phyloP scores from a whole-genome alignment of 2,113 vertebrate species.

The Riparia riparia region DNA sequence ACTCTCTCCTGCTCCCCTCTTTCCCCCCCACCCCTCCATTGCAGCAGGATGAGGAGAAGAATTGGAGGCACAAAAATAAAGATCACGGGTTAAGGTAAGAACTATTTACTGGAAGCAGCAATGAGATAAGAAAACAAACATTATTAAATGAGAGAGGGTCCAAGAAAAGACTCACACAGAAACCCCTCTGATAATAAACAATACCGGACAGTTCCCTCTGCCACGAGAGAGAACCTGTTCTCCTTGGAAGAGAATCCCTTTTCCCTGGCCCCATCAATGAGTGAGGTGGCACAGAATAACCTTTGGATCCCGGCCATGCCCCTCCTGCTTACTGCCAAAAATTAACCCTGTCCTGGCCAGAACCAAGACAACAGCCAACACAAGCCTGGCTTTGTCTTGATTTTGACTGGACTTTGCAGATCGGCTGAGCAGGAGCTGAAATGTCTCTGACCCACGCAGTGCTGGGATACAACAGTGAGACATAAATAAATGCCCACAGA shows the following conservation, averaged over 20 bases:
- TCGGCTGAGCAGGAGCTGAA: constrained; percentile 5
- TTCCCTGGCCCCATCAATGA: background rate
- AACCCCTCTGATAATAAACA: background rate
- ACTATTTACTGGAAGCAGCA: background rate
- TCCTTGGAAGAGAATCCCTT: background rate
- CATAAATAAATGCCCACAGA: constrained; percentile 34
- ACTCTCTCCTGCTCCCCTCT: accelerated
- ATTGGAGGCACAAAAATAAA: background rate
- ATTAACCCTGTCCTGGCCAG: background rate
- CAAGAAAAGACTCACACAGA: background rate
- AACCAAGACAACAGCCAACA: background rate
- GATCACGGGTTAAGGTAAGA: accelerated
- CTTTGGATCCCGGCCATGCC: background rate
- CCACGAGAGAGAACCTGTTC: background rate
- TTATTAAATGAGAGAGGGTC: background rate
- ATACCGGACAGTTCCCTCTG: background rate
- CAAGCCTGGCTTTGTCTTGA: background rate
- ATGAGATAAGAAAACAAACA: background rate
- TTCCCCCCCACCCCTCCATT: background rate
- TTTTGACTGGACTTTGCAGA: background rate
- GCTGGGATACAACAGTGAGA: constrained; percentile 14
- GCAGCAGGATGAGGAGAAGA: background rate
- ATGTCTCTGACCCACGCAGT: background rate
- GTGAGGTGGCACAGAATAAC: background rate
- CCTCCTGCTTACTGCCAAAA: background rate